These are phyloP conservation scores for Parazoanthus darwini DNA, from an alignment of 92 coral and sea anemone species.

Conservation along the genomic window DNA sequence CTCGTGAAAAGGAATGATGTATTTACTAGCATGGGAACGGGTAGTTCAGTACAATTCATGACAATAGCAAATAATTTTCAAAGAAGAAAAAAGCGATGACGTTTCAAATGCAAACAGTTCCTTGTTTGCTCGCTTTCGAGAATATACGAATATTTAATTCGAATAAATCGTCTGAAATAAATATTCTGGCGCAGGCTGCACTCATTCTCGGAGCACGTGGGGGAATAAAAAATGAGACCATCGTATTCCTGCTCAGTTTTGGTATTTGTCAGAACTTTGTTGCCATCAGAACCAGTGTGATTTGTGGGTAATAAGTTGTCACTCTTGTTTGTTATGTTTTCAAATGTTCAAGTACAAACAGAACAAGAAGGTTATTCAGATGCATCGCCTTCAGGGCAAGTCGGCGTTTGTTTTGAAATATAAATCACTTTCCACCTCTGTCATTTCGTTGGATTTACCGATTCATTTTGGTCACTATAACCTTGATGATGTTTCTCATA, in stretches of 20 bases:
- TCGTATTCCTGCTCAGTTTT: neutral
- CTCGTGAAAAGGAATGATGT: neutral
- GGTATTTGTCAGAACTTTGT: neutral
- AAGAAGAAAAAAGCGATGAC: neutral
- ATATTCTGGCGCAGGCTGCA: no score
- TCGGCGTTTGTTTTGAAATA: constrained; percentile 3
- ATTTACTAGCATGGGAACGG: neutral
- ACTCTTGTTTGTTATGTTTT: neutral
- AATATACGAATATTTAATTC: neutral
- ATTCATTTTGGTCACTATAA: no score
- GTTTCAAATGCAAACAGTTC: neutral
- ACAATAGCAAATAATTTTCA: neutral
- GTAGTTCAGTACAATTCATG: neutral
- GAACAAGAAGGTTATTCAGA: neutral
- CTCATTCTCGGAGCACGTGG: no score
- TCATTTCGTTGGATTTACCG: no score
- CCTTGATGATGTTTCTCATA: no score
- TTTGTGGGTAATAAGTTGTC: neutral
- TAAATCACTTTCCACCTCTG: no score
- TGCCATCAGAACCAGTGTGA: neutral
- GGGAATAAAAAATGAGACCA: neutral
- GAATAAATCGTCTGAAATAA: neutral
- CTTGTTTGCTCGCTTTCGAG: neutral
- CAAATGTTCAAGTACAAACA: neutral
- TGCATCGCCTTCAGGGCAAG: neutral